Base-by-base conservation (phyloP, 2,113 vertebrate species). In the Phalacrocorax pelagicus region DNA sequence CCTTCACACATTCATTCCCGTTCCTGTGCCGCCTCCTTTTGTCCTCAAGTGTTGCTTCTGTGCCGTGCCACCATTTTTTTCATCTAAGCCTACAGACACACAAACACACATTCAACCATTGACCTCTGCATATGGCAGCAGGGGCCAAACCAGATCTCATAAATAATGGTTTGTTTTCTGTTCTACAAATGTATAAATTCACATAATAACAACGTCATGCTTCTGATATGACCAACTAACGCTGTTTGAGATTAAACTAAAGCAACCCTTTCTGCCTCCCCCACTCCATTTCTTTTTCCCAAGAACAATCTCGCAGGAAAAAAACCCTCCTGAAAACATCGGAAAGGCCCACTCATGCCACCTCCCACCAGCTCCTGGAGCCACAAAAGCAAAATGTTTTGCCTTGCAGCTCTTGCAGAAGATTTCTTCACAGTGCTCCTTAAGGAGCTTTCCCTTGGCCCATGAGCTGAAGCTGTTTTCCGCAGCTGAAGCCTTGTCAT, bases 171-270 rank as follows among this genome's bases (percentile, higher is more conserved):
- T 52, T 47, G 1, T 57, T 63, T 72, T 47, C 18, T n/a, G 23
- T 51, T 86, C 71, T 55, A 42, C 20, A 81, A 63, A 65, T 6
- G 7, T 16, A 9, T 34, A 38, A 21, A 7, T 46, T 81, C 44
- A 30, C 15, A 3, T 24, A n/a, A 23, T 20, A 74, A 34, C 11
- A 52, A 40, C 1, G 1, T 15, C 12, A 9, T 8, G 4, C 14
- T 69, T 67, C 81, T 24, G 7, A n/a, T 36, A 46, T 0, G 42
- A 34, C 26, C n/a, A 72, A 17, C 26, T 3, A 75, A 46, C 0
- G 1, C 6, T 49, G 17, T 29, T 20, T 40, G 55, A 75, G 20
- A 29, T 11, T 20, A 36, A 58, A 86, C 32, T 30, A 55, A 87
- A 71, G 16, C 34, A 58, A 61, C 14, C 4, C 22, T 59, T 14